These are phyloP conservation scores for Pluvialis apricaria DNA, from an alignment of 2,113 vertebrate species.

Conservation along the genomic window DNA sequence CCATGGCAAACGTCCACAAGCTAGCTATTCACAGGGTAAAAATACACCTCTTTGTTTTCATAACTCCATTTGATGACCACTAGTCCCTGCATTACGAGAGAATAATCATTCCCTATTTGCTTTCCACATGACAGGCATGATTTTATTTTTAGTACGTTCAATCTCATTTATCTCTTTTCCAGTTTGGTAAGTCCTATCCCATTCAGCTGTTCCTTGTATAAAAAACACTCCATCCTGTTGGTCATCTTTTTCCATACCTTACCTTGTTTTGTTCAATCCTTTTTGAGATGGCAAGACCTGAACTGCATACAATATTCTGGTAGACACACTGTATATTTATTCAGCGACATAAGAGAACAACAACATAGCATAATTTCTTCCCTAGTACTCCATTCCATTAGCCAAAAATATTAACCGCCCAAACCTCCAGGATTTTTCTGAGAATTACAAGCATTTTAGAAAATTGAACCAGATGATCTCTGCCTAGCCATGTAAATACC, in stretches of 20 bases:
- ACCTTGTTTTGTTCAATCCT: neutral
- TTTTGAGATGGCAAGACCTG: neutral
- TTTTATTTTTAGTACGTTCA: constrained; percentile 44
- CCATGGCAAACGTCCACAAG: constrained; percentile 17
- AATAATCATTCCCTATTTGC: constrained; percentile 43
- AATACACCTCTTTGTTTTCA: constrained; percentile 45
- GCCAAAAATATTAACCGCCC: constrained; percentile 10
- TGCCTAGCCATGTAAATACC: constrained; percentile 27
- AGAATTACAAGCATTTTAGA: constrained; percentile 17
- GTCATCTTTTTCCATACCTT: neutral
- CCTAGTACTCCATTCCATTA: neutral
- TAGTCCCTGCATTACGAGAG: neutral
- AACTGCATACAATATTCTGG: neutral
- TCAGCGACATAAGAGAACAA: neutral
- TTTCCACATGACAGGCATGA: constrained; percentile 5
- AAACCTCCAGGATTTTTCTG: neutral
- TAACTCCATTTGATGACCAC: constrained; percentile 10
- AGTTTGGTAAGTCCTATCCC: neutral
- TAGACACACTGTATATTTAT: neutral
- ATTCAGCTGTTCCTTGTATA: neutral
- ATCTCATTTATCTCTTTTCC: constrained; percentile 28
- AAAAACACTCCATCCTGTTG: neutral
- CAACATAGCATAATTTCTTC: neutral
- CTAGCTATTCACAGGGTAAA: constrained; percentile 2
- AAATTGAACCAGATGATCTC: constrained; percentile 41